Base-by-base conservation (phyloP, 2,113 vertebrate species). In the Strigops habroptila region DNA sequence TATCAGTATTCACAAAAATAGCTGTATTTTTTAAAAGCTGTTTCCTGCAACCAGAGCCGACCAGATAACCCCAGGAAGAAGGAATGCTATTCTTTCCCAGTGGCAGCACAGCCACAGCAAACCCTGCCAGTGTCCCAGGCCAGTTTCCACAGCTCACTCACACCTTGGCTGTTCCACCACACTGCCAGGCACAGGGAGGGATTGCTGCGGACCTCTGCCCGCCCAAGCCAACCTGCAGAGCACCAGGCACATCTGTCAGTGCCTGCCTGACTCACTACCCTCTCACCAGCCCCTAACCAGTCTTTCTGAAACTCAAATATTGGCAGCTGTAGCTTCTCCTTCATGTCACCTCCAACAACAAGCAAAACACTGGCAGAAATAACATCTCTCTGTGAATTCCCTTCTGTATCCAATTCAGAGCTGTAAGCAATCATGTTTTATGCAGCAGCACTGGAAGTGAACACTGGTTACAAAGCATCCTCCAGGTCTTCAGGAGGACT, bases 161-260 rank as follows among this genome's bases (percentile, higher is more conserved):
- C 15, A 13, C 21, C 44, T 39, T 0, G 2, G 44, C 78, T 30
- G 37, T 14, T 15, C 33, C 4, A 1, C 49, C 18, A 8, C 15
- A 0, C 59, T 15, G 28, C 53, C 6, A 8, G 15, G 23, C 15
- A 23, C 11, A 9, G 48, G 16, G 0, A 22, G 24, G 30, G 25
- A 12, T 9, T n/a, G 5, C 9, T 7, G 4, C 1, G 2, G 64
- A 48, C 51, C 55, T 28, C 63, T 59, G 30, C 25, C 18, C 10
- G 4, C 1, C 37, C 14, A 12, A 25, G 4, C 19, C 48, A 37
- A 27, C 2, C 15, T 7, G 51, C 24, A 28, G 52, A 43, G 28
- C 63, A 27, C 39, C 44, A 57, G 37, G 15, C 21, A 21, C 0
- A 1, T 10, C 2, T 18, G 4, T 46, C 49, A 64, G 43, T 5